These are phyloP conservation scores for Alectoris magna DNA, from an alignment of 2,797 vertebrate genomes.

Conservation along the genomic window DNA sequence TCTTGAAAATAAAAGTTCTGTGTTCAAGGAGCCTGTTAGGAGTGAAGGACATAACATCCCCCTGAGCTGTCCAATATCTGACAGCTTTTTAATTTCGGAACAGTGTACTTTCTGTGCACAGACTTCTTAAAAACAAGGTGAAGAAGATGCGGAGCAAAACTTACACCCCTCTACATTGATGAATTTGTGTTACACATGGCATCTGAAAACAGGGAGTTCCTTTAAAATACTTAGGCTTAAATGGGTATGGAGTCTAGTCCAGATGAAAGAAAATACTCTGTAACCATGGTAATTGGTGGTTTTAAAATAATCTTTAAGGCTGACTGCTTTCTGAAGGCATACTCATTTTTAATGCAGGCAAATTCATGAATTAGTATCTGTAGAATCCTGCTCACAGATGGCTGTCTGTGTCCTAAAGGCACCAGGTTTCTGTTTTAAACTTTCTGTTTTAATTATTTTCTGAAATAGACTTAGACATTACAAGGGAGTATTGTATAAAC, in stretches of 20 bases:
- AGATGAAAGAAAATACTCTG: background rate
- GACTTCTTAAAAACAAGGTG: background rate
- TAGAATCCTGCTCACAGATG: background rate
- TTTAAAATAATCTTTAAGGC: background rate
- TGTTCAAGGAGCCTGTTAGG: background rate
- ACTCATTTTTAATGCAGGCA: background rate
- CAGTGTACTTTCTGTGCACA: background rate
- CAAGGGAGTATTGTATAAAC: background rate
- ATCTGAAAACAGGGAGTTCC: background rate
- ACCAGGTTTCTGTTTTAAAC: background rate
- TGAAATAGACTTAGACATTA: background rate
- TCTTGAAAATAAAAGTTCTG: background rate
- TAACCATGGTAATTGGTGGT: background rate
- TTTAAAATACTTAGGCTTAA: background rate
- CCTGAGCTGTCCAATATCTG: background rate
- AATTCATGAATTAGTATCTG: background rate
- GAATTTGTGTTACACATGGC: background rate
- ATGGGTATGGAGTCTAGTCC: background rate
- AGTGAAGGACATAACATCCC: background rate
- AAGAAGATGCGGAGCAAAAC: background rate
- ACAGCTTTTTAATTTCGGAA: background rate
- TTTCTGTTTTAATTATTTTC: background rate
- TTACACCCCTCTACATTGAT: accelerated
- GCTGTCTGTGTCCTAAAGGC: background rate
- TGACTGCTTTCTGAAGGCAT: background rate